Evolutionary conservation across 1,140 invertebrate genomes (phyloP).

Genomic region (Proctacanthus coquilletti): DNA sequence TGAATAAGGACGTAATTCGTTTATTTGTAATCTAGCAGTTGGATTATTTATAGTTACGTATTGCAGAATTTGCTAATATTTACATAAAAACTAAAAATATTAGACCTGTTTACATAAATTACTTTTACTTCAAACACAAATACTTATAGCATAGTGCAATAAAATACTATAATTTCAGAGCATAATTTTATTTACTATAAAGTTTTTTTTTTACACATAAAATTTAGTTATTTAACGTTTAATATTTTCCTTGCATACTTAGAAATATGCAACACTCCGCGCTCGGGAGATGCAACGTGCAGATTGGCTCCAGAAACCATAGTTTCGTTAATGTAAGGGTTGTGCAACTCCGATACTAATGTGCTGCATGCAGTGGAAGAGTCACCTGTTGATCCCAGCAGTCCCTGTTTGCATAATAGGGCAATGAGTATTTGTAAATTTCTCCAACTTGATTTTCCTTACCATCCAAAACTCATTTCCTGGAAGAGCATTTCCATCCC

Average conservation of each 20-base stretch:
- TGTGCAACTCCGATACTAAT: conserved; percentile 40
- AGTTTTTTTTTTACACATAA: no score
- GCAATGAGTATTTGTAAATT: neutral
- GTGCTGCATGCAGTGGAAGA: conserved; percentile 44
- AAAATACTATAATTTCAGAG: neutral
- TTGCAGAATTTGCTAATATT: no score
- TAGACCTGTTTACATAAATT: no score
- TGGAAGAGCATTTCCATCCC: conserved; percentile 51
- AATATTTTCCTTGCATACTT: conserved; percentile 31
- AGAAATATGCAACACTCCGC: conserved; percentile 35
- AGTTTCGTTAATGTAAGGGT: conserved; percentile 35
- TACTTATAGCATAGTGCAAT: neutral
- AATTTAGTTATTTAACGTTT: neutral
- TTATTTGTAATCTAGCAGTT: no score
- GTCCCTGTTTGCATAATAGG: conserved; percentile 12
- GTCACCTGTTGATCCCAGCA: conserved; percentile 35
- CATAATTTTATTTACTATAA: neutral
- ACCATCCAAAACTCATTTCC: conserved; percentile 43
- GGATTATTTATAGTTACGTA: no score
- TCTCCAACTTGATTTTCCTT: no score
- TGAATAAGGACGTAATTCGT: no score
- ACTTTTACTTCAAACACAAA: no score
- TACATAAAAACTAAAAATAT: no score
- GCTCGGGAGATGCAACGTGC: conserved; percentile 31
- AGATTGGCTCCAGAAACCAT: conserved; percentile 32